phyloP scores from a whole-genome alignment of 2,888 invertebrate species.

The Athalia circularis region DNA sequence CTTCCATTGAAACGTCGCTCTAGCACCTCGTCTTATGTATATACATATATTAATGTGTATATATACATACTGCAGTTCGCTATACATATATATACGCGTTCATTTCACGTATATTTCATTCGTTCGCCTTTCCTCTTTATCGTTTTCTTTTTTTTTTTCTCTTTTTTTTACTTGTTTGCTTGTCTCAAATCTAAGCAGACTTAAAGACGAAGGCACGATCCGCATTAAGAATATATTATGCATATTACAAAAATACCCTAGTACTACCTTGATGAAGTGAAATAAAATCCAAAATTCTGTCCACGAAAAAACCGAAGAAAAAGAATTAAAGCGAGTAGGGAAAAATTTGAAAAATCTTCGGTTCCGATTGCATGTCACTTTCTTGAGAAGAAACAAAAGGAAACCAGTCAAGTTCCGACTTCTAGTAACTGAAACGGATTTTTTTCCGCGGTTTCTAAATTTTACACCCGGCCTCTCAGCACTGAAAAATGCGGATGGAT shows the following conservation, averaged over 20 bases:
- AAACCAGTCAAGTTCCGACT: too few relatives aligned
- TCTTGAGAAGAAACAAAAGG: too few relatives aligned
- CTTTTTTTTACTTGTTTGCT: constrained; percentile 52
- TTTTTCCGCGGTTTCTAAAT: too few relatives aligned
- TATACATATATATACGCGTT: constrained; percentile 54
- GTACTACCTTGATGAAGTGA: background rate
- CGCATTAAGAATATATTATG: constrained; percentile 10
- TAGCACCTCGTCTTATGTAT: constrained; percentile 70
- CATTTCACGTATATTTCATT: constrained; percentile 59
- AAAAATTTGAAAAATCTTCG: too few relatives aligned
- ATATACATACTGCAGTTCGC: too few relatives aligned
- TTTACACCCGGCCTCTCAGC: too few relatives aligned
- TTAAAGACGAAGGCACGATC: constrained; percentile 60
- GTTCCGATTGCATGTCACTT: too few relatives aligned
- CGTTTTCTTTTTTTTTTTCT: constrained; percentile 54
- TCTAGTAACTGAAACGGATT: too few relatives aligned
- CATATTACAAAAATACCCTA: constrained; percentile 14
- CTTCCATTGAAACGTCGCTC: constrained; percentile 74
- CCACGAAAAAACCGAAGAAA: background rate
- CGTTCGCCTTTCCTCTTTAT: constrained; percentile 50
- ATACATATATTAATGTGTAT: background rate
- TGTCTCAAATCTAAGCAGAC: constrained; percentile 66
- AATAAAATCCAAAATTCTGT: too few relatives aligned
- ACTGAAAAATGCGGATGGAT: background rate
- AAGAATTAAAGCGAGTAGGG: too few relatives aligned